Percentiles rank a stretch among this genome's conserved stretches.
phyloP scores from a whole-genome alignment of 2,888 invertebrate genomes.

The Epinotia brunnichana region DNA sequence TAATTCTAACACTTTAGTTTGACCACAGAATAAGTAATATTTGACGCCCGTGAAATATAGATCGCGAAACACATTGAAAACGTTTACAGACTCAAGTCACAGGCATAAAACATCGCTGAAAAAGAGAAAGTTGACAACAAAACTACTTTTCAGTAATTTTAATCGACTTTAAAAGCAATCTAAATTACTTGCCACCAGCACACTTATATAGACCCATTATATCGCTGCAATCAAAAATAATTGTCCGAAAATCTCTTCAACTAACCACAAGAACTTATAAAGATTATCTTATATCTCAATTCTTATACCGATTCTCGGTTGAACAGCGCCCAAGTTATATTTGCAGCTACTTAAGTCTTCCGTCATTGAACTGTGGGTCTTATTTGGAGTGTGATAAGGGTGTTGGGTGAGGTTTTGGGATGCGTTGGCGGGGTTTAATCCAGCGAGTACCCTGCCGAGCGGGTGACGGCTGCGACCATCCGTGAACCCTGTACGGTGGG shows the following conservation, averaged over 20 bases:
- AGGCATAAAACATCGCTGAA: slow-evolving; percentile 2
- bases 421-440: slow-evolving; percentile 60
- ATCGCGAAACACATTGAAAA: neutral
- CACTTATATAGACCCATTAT: slow-evolving; percentile 48
- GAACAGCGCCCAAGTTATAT: slow-evolving; percentile 25
- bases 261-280: slow-evolving; percentile 70
- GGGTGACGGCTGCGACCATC: slow-evolving; percentile 72
- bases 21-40: too few species aligned
- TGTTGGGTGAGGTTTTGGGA: slow-evolving; percentile 44
- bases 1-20: too few species aligned
- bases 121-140: neutral
- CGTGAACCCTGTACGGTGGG: slow-evolving; percentile 69
- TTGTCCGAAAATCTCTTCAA: slow-evolving; percentile 66
- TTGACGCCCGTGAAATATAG: neutral
- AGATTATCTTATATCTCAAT: slow-evolving; percentile 60
- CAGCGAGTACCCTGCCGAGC: slow-evolving; percentile 60
- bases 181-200: slow-evolving; percentile 30
- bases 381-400: slow-evolving; percentile 45
- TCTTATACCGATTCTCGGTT: slow-evolving; percentile 59
- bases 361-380: slow-evolving; percentile 44
- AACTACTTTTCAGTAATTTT: slow-evolving; percentile 3
- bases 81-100: too few species aligned
- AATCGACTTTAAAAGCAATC: slow-evolving; percentile 22
- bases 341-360: neutral
- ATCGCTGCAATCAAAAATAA: slow-evolving; percentile 68